Conservation (phyloP, 2,113 vertebrate species). For the Zosterops japonicus region DNA sequence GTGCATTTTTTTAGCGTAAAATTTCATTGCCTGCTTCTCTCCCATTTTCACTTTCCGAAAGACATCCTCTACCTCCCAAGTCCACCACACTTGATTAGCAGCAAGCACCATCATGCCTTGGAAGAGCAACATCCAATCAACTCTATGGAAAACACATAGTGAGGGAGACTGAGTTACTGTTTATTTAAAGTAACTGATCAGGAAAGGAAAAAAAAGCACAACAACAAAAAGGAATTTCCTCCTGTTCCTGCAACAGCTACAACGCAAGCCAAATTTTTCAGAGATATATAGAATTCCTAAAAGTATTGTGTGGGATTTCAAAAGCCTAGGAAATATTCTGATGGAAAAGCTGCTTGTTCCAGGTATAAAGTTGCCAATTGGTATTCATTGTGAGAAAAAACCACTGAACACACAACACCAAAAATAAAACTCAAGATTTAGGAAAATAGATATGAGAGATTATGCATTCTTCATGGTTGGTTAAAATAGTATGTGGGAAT, state of each 20-base stretch:
- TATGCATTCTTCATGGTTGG: not conserved
- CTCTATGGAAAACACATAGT: constrained; percentile 60
- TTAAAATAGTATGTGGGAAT: not conserved
- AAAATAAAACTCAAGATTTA: not conserved
- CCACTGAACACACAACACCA: not conserved
- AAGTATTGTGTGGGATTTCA: not conserved
- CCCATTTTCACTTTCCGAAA: constrained; percentile 83
- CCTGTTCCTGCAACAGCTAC: not conserved
- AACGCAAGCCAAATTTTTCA: not conserved
- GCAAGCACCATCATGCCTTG: constrained; percentile 96
- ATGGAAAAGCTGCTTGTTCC: not conserved
- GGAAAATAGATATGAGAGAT: accelerated
- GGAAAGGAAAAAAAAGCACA: not conserved
- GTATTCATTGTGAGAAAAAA: not conserved
- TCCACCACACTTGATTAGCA: constrained; percentile 97
- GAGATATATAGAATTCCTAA: not conserved
- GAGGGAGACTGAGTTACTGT: not conserved
- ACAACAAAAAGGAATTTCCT: not conserved
- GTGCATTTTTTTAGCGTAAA: constrained; percentile 88
- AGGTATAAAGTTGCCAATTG: not conserved
- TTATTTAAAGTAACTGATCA: not conserved
- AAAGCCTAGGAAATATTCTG: not conserved
- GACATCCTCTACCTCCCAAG: constrained; percentile 94
- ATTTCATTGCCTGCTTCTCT: constrained; percentile 87
- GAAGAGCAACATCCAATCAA: constrained; percentile 95